Percentiles rank a stretch among this genome's conserved stretches.
These are phyloP conservation scores for Ctenomys sociabilis DNA, from an alignment of 2,113 vertebrate genomes.

Conservation along the genomic window DNA sequence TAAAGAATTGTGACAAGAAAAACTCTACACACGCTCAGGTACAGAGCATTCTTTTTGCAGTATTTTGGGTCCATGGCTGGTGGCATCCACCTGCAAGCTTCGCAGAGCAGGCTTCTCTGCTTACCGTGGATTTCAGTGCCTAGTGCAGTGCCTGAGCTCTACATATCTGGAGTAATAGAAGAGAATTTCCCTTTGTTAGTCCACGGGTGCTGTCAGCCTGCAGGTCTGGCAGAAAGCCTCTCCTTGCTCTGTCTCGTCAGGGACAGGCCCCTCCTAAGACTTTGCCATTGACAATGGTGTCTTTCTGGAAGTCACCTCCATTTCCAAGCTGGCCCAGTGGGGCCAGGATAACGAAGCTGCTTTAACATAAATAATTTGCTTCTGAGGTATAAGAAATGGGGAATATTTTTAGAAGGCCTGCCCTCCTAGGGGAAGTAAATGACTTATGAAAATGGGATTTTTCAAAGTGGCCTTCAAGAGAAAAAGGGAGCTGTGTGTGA, in stretches of 20 bases:
- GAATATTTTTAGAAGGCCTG: slow-evolving; percentile 86
- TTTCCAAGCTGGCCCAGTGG: slow-evolving; percentile 68
- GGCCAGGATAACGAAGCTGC: slow-evolving; percentile 85
- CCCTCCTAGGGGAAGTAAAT: slow-evolving; percentile 87
- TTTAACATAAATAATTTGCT: slow-evolving; percentile 88
- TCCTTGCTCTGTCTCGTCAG: neutral
- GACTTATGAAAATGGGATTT: slow-evolving; percentile 86
- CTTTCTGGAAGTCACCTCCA: slow-evolving; percentile 80
- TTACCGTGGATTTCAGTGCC: fast-evolving
- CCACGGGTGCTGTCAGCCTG: fast-evolving
- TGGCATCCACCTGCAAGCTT: neutral
- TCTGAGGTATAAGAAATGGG: slow-evolving; percentile 83
- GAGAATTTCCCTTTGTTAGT: neutral
- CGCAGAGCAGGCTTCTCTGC: fast-evolving
- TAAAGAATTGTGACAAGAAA: neutral
- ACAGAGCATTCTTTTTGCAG: neutral
- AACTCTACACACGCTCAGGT: neutral
- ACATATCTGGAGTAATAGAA: neutral
- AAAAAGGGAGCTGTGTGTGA: slow-evolving; percentile 86
- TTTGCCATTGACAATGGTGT: slow-evolving; percentile 30
- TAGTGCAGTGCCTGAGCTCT: fast-evolving
- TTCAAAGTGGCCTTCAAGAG: slow-evolving; percentile 88
- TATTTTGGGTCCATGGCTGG: neutral
- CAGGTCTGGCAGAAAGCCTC: neutral
- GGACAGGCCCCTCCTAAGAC: slow-evolving; percentile 8